phyloP scores from a whole-genome alignment of 2,888 invertebrate genomes.

The Strigamia transsilvanica region DNA sequence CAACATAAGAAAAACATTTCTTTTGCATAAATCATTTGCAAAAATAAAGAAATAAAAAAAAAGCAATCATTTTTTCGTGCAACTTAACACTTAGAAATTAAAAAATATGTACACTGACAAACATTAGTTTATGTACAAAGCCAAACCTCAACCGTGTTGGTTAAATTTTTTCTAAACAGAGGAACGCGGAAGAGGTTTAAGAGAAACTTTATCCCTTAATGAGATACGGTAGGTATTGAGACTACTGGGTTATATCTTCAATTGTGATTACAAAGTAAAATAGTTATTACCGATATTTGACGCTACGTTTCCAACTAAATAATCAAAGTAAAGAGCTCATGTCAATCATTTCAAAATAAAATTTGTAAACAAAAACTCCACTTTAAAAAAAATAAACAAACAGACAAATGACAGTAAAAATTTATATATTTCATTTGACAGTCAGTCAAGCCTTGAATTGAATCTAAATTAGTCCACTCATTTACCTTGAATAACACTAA shows the following conservation, averaged over 20 bases:
- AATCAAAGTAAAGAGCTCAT: too few species aligned
- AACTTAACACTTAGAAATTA: background rate
- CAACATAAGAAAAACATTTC: background rate
- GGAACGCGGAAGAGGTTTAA: background rate
- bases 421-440: background rate
- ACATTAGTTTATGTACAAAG: constrained; percentile 10
- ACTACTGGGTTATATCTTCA: constrained; percentile 15
- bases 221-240: background rate
- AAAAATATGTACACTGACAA: constrained; percentile 31
- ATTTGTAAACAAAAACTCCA: too few species aligned
- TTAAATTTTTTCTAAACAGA: background rate
- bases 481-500: background rate
- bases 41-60: background rate
- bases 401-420: background rate
- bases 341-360: too few species aligned
- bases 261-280: background rate
- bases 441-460: too few species aligned
- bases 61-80: background rate
- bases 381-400: background rate
- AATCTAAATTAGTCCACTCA: too few species aligned
- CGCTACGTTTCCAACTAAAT: too few species aligned
- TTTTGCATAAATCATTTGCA: background rate
- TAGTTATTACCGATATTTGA: too few species aligned
- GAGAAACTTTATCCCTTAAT: background rate
- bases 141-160: background rate